Conservation (phyloP, 2,113 vertebrate genomes). For the Harpagus bidentatus region DNA sequence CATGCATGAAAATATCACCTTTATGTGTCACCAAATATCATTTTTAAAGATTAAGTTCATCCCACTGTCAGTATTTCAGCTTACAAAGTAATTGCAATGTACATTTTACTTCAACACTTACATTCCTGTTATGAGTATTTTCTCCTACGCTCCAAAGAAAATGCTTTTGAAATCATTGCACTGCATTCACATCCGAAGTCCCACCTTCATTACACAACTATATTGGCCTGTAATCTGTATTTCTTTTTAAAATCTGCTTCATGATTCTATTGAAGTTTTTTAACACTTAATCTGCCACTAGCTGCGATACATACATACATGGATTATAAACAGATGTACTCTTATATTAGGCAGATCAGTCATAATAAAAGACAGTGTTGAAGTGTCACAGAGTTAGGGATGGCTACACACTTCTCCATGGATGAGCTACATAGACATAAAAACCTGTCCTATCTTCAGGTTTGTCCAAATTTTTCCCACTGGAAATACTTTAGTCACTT, state of each 20-base stretch:
- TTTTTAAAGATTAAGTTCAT: background rate
- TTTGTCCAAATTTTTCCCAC: background rate
- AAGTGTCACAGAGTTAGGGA: background rate
- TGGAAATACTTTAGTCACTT: background rate
- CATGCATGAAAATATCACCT: background rate
- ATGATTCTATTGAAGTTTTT: background rate
- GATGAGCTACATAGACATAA: background rate
- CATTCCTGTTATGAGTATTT: background rate
- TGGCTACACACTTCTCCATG: background rate
- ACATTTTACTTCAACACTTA: background rate
- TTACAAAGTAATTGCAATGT: background rate
- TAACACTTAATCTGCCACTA: background rate
- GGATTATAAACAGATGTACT: background rate
- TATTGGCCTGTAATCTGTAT: background rate
- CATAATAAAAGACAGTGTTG: background rate
- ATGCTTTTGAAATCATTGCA: background rate
- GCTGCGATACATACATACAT: background rate
- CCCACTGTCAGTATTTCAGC: background rate
- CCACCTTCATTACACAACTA: background rate
- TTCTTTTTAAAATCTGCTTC: background rate
- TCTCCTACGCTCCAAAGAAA: background rate
- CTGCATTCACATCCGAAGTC: background rate
- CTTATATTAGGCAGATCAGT: background rate
- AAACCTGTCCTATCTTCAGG: background rate
- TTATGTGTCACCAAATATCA: background rate